Base-by-base conservation (phyloP, 2,113 vertebrate genomes). In the Pachycephala philippinensis region DNA sequence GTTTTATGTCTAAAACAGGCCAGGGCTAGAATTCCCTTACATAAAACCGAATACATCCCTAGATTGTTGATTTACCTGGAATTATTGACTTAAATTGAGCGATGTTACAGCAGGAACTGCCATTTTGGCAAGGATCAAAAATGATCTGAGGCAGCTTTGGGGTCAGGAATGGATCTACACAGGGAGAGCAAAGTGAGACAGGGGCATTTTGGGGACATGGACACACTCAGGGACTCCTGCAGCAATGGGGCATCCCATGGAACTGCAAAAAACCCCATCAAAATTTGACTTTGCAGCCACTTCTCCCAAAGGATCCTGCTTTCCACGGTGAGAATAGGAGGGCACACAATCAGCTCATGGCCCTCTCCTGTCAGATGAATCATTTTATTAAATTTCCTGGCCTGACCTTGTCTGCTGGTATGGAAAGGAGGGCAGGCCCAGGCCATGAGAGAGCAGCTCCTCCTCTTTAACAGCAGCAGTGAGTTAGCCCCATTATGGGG, bases 151-250 rank as follows among this genome's bases (percentile, higher is more conserved):
- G 49, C 37, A 49, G 37, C 47, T 71, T 33, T 8, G 5, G 72
- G 23, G 27, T 19, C 45, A 35, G 50, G 52, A 59, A 28, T 10
- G 40, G 18, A 40, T 54, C 56, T 24, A 11, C 44, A 20, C 3
- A 60, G 40, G 54, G 42, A 71, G 16, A 81, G 39, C 22, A 37
- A 30, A 65, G 45, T 2, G 31, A 78, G 31, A 26, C 24, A 31
- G 2, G 2, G 45, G 10, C 8, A 9, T 54, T 75, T 66, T 9
- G 8, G 54, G 45, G 61, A 26, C 15, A 24, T 10, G 33, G 49
- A 27, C 27, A 31, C 1, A 0, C 23, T 28, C 15, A 28, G 57
- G 40, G n/a, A 35, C 10, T 59, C 63, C 8, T n/a, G 35, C 49
- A 87, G 42, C 47, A 70, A 18, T 4, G 31, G 61, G 27, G 23